Base-by-base conservation (phyloP, 1,140 invertebrate genomes). In the Conopomorpha cramerella region DNA sequence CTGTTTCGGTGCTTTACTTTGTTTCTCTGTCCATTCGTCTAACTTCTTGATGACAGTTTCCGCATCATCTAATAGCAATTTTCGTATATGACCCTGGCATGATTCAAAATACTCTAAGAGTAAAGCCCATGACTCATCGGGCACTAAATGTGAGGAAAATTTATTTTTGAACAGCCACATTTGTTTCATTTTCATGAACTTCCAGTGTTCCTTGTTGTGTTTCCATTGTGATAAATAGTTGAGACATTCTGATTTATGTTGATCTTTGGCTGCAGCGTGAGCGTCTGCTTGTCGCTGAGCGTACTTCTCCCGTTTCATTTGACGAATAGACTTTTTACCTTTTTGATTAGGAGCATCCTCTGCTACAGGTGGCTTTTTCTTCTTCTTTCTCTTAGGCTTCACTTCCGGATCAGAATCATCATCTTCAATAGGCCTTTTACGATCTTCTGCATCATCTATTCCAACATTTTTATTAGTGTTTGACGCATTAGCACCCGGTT, bases 181-280 rank as follows among this genome's bases (percentile, higher is more conserved):
- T 66, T 90, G 89, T 38, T 82, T 84, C 1, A 86, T 49, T 60
- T 90, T 91, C 55, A 86, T 86, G 58, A 90, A 91, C 56, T 88
- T 90, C 89, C 89, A 91, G 48, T 87, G 81, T 34, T 67, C 68
- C 36, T 71, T 77, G 33, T 82, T 73, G 51, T 87, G 76, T 63
- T 88, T 86, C 89, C 89, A 91, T 57, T 86, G 83, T 3, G 77
- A 77, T 3, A 86, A 49, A 51, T 86, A 86, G 43, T 76, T 82
- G 16, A 82, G 61, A 27, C 68, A 73, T 38, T 80, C 63, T 25
- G 53, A 49, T 47, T 82, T 82, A 2, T 70, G 51, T n/a, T 67
- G 55, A 34, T 77, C 66, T 49, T 78, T 76, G 3, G 63, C 48
- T 10, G 42, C 49, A 12, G 59, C 49, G 44, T 65, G 55, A 2